Evolutionary conservation across 2,888 invertebrate genomes (phyloP), one percentile per base, ranked within the genome.

Genomic region (Rhamphomyia laevipes): DNA sequence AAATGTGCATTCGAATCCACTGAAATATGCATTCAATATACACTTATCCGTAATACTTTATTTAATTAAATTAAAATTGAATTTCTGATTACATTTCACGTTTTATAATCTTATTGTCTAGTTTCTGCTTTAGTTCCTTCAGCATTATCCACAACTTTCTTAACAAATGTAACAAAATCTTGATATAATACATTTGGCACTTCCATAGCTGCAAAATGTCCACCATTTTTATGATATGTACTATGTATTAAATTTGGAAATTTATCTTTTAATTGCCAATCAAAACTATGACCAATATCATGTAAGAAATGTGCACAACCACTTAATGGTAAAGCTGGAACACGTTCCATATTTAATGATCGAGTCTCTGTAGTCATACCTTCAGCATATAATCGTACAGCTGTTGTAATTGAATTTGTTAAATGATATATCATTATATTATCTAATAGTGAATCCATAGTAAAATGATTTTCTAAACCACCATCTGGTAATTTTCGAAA

Each of bases 161-260:
- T 61, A 0, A 82, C 74, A 48, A 82, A 81, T 1, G 68, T 62
- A 60, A 77, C 79, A 10, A 94, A 67, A 61, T 92, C 89, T 0
- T 77, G 69, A 4, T 85, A 81, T 23, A 94, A 60, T 0, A 83
- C 58, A 38, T 77, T 67, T 0, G 93, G 90, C 52, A 79, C 74
- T 64, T 94, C 89, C 49, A 91, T 72, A 0, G 90, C 88, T 0
- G 85, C 84, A 66, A 92, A 95, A 65, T 93, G 93, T 0, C 94
- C 94, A 1, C 89, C 90, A 4, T 77, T 72, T 0, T 76, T 71
- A 31, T 82, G 73, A 41, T 81, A 72, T 0, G 77, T 81, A 58
- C 78, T 78, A 44, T 81, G 84, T 5, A 86, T 70, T 44, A 90
- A 67, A 65, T 88, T 84, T 13, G 61, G 65, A 63, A 73, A 88